Percentiles rank a stretch among this genome's conserved stretches.
phyloP scores from a whole-genome alignment of 2,888 invertebrate genomes.

The Tipula confusa region DNA sequence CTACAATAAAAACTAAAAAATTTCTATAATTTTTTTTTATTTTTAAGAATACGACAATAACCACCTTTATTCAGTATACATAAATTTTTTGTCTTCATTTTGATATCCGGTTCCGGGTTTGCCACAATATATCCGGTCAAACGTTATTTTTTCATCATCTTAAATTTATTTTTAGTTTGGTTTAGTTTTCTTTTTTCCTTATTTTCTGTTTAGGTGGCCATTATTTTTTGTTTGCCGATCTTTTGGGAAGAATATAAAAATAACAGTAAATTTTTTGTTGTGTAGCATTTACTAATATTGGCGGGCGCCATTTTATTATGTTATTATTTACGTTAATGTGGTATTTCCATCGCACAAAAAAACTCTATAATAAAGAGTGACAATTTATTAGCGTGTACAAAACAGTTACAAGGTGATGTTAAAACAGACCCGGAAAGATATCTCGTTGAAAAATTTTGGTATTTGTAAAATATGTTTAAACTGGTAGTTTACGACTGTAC shows the following conservation, averaged over 20 bases:
- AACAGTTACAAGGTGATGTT: no score
- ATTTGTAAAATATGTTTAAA: no score
- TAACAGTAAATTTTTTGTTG: neutral
- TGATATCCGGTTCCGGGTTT: conserved; percentile 34
- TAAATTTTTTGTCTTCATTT: conserved; percentile 30
- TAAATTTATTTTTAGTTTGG: neutral
- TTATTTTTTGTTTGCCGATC: neutral
- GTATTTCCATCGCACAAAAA: neutral
- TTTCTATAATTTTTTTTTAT: neutral
- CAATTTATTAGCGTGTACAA: neutral
- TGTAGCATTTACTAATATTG: neutral
- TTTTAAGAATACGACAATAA: conserved; percentile 25
- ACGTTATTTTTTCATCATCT: conserved; percentile 21
- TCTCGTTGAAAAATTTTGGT: no score
- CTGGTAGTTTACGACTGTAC: no score
- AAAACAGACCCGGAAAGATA: no score
- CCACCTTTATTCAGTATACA: conserved; percentile 15
- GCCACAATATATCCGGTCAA: conserved; percentile 32
- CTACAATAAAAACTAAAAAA: conserved; percentile 8
- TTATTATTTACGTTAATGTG: neutral
- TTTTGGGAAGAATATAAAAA: neutral
- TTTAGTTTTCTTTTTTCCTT: neutral
- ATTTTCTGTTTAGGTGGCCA: neutral
- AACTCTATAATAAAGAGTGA: neutral
- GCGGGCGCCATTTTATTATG: conserved; percentile 29